Percentiles rank a stretch among this genome's conserved stretches.
Conservation (phyloP, 2,797 vertebrate genomes). For the Alcedo atthis region DNA sequence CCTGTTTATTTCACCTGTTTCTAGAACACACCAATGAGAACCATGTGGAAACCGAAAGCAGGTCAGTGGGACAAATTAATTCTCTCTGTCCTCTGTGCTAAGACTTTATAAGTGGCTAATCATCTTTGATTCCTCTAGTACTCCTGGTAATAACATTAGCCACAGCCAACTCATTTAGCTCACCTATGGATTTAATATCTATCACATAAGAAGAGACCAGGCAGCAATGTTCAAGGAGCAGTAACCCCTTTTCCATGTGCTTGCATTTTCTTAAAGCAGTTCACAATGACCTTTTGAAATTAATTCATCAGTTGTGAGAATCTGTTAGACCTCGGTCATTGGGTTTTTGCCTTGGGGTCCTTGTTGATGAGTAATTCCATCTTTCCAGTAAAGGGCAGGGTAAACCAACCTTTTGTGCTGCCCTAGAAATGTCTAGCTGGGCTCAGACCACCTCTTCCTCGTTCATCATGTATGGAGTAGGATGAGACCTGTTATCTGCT, state of each 20-base stretch:
- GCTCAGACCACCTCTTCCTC: neutral
- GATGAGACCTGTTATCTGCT: neutral
- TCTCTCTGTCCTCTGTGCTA: neutral
- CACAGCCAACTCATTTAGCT: constrained; percentile 39
- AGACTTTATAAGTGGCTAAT: constrained; percentile 48
- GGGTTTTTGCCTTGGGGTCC: neutral
- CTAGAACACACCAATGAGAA: neutral
- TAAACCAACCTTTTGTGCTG: neutral
- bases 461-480: neutral
- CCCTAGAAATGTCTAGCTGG: neutral
- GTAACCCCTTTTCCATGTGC: neutral
- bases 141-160: constrained; percentile 21
- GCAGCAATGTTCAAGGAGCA: neutral
- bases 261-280: neutral
- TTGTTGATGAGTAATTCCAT: neutral
- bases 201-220: neutral
- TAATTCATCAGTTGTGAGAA: neutral
- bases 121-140: constrained; percentile 42
- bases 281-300: neutral
- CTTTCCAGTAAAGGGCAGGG: neutral
- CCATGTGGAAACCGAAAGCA: neutral
- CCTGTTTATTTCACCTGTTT: neutral
- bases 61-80: constrained; percentile 45
- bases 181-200: constrained; percentile 18
- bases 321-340: neutral